Percentiles rank a stretch among this genome's conserved stretches.
Conservation (phyloP, 2,113 vertebrate genomes). For the Procapra przewalskii region DNA sequence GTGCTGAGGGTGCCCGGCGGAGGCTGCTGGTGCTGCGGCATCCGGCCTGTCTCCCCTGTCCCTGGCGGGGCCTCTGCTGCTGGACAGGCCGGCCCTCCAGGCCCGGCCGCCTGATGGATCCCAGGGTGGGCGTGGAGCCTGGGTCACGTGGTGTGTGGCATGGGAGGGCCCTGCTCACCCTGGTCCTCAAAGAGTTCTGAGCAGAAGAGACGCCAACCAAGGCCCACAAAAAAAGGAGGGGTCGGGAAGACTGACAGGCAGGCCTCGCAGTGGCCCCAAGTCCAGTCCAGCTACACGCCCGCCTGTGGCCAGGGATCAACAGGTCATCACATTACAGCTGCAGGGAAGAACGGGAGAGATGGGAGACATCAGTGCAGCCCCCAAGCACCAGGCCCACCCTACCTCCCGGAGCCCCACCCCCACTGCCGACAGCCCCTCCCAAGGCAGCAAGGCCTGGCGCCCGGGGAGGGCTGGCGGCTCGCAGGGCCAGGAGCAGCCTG, state of each 20-base stretch:
- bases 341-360: neutral
- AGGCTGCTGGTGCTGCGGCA: slow-evolving; percentile 53
- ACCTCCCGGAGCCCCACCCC: neutral
- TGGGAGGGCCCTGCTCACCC: neutral
- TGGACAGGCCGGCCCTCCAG: neutral
- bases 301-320: neutral
- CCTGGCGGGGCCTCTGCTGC: neutral
- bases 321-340: slow-evolving; percentile 69
- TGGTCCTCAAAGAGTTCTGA: neutral
- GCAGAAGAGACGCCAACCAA: neutral
- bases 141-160: neutral
- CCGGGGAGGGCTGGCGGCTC: neutral
- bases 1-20: neutral
- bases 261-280: neutral
- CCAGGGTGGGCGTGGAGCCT: neutral
- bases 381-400: neutral
- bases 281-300: neutral
- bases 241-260: slow-evolving; percentile 49
- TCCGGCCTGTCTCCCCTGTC: neutral
- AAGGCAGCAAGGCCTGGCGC: neutral
- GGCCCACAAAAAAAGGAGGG: neutral
- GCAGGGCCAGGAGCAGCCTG: neutral
- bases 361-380: neutral
- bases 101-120: neutral
- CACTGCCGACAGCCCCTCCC: neutral